Evolutionary conservation across 64 coral and sea anemone species (phyloP), one percentile per base, ranked within the genome.

Genomic region (Montipora efflorescens): DNA sequence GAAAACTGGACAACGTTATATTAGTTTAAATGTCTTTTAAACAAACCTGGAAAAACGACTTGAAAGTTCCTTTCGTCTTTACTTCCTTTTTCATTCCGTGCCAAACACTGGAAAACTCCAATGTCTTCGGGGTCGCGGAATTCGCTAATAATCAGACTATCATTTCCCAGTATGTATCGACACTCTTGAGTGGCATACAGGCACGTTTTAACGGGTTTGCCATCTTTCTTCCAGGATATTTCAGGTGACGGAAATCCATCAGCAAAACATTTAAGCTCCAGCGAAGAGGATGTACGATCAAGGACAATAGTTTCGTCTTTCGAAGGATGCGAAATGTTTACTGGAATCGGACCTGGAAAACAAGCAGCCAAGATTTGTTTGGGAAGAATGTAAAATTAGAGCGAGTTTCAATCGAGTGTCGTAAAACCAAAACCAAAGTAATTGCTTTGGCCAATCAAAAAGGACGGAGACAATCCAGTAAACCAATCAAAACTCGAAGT

Each of bases 171-270:
- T 6, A 57, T 11, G 11, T 57, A 57, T 6, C 53, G 53, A 57
- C 53, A 57, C 2, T 5, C 7, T 4, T 6, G 53, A 11, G 7
- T 11, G 7, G 6, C 7, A 11, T 57, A 57, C 53, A 1, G 6
- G 19, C 82, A 84, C 7, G 67, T 8, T 4, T 51, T 21, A 20
- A 85, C 70, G 2, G 11, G 18, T 71, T 70, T 67, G 62, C 59
- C 59, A 67, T 85, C 62, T 50, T 85, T 85, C 11, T 47, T 51
- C 82, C 82, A 85, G 48, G 64, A 70, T 21, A 85, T 21, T 11
- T 47, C 5, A 8, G 82, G 82, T 19, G 14, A 19, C 19, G 82
- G 82, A 70, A 85, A 71, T 12, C 82, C 82, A 49, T 1, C 47
- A 44, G 46, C 44, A 0, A 5, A 0, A 48, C 82, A 85, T 11